phyloP scores from a whole-genome alignment of 2,888 invertebrate species.

The Nemoura dubitans region DNA sequence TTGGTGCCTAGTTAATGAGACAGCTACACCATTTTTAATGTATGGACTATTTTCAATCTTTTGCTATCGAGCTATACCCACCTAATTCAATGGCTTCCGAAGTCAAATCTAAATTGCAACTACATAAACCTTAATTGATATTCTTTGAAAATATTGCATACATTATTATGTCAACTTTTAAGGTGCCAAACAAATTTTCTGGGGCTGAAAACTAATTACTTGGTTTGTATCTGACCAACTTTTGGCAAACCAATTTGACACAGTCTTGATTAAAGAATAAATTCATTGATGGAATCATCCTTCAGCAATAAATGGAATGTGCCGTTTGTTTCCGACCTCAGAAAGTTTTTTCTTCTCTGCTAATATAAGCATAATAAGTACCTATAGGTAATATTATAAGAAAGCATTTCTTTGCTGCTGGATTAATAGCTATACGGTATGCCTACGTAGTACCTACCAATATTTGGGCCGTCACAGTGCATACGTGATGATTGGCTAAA shows the following conservation, averaged over 20 bases:
- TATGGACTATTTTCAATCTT: constrained; percentile 16
- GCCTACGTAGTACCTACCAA: not conserved
- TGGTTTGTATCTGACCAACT: not conserved
- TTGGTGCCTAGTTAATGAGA: not conserved
- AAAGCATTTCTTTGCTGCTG: not conserved
- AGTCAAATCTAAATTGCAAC: not conserved
- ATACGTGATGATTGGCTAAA: not conserved
- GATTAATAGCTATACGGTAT: not conserved
- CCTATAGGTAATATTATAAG: not conserved
- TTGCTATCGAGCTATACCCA: not conserved
- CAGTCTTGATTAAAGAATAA: not conserved
- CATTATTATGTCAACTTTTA: not conserved
- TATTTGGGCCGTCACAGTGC: not conserved
- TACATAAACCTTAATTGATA: not conserved
- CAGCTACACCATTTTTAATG: not conserved
- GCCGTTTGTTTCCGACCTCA: not conserved
- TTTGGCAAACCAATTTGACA: not conserved
- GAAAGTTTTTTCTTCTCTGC: not conserved
- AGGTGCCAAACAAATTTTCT: not conserved
- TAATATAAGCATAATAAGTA: not conserved
- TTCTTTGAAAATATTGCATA: not conserved
- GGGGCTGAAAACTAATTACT: not conserved
- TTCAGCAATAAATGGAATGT: not conserved
- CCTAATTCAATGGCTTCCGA: not conserved
- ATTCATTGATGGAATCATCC: too few relatives aligned